Evolutionary conservation across 2,113 vertebrate genomes (phyloP).

Genomic region (Ammodytes dubius): DNA sequence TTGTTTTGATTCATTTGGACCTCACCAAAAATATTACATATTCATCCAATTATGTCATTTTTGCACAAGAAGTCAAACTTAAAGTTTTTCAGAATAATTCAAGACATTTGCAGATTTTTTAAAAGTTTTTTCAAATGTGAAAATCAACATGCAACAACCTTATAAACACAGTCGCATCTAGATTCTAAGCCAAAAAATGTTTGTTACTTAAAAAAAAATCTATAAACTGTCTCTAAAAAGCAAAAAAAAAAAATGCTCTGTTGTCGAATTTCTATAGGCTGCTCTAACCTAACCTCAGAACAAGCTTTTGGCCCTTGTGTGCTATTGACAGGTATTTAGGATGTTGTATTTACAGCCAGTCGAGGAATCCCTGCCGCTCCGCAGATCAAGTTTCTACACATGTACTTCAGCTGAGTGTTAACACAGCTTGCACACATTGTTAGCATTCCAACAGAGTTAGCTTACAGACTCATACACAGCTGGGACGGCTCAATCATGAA

Average conservation of each 20-base stretch:
- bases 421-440: slow-evolving; percentile 43
- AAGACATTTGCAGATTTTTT: not conserved
- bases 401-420: slow-evolving; percentile 13
- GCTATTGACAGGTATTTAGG: not conserved
- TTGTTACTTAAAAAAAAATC: no score
- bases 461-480: not conserved
- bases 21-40: not conserved
- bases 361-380: slow-evolving; percentile 14
- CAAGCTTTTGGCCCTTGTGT: no score
- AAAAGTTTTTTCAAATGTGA: not conserved
- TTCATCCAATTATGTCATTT: not conserved
- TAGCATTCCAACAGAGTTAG: slow-evolving; percentile 43
- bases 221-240: no score
- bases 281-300: not conserved
- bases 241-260: no score
- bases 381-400: not conserved
- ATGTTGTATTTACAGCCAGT: not conserved
- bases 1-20: not conserved
- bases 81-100: not conserved
- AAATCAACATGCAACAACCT: not conserved
- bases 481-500: not conserved
- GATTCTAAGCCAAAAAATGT: no score
- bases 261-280: not conserved
- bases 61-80: not conserved
- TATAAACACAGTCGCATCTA: no score